Conservation (phyloP, 2,888 invertebrate genomes). For the Sphinx pinastri region DNA sequence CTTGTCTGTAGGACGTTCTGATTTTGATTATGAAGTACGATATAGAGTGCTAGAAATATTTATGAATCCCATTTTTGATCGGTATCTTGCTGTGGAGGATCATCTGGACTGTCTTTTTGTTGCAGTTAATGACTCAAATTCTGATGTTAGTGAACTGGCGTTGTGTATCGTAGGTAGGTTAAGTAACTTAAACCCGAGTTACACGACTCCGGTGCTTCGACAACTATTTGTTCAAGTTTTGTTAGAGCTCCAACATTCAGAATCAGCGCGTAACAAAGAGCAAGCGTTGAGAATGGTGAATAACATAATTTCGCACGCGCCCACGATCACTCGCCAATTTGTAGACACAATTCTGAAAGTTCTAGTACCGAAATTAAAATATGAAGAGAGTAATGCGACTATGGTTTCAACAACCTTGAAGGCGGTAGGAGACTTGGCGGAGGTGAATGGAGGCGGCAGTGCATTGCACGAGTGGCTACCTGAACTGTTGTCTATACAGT, state of each 20-base stretch:
- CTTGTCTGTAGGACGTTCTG: conserved; percentile 96
- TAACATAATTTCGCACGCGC: conserved; percentile 96
- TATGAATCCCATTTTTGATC: conserved; percentile 94
- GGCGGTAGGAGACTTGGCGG: conserved; percentile 97
- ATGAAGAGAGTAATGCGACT: conserved; percentile 94
- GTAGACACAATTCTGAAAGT: conserved; percentile 96
- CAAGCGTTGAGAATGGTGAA: conserved; percentile 97
- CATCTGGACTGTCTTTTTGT: conserved; percentile 96
- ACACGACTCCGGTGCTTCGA: conserved; percentile 97
- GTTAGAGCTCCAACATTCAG: conserved; percentile 97
- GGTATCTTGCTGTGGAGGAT: conserved; percentile 97
- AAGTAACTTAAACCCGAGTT: conserved; percentile 97
- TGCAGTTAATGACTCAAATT: conserved; percentile 97
- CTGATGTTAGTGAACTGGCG: conserved; percentile 96
- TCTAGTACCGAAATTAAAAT: conserved; percentile 94
- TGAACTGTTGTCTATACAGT: conserved; percentile 93
- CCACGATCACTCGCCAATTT: conserved; percentile 96
- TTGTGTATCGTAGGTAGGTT: conserved; percentile 96
- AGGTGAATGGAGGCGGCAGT: conserved; percentile 92
- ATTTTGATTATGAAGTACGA: conserved; percentile 96
- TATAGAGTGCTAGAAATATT: conserved; percentile 95
- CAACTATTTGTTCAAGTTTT: conserved; percentile 96
- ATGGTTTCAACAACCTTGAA: conserved; percentile 95
- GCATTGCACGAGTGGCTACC: conserved; percentile 96
- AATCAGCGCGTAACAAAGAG: conserved; percentile 97